These are phyloP conservation scores for Hydrotaea cyrtoneurina DNA, from an alignment of 2,888 invertebrate genomes.

Conservation along the genomic window DNA sequence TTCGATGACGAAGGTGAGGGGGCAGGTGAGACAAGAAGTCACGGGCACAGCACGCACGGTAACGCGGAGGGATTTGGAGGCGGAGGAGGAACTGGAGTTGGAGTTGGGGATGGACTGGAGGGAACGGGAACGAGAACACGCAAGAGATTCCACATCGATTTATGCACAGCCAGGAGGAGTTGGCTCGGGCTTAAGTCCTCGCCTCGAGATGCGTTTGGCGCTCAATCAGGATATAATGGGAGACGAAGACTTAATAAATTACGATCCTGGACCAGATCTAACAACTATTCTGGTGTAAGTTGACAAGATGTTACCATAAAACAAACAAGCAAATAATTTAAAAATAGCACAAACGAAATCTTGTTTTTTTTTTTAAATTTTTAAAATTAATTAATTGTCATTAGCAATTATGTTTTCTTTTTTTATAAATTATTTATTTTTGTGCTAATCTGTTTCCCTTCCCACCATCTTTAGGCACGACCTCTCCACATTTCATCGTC, in stretches of 20 bases:
- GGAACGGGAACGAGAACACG: slow-evolving; percentile 49
- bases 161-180: slow-evolving; percentile 72
- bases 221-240: slow-evolving; percentile 83
- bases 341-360: too few relatives aligned
- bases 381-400: background rate
- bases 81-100: slow-evolving; percentile 7
- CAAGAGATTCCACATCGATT: slow-evolving; percentile 71
- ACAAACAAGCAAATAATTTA: too few relatives aligned
- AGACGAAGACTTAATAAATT: slow-evolving; percentile 82
- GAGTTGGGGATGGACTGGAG: background rate
- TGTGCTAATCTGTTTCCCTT: too few relatives aligned
- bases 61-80: slow-evolving; percentile 30
- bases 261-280: slow-evolving; percentile 81
- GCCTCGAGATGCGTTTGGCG: slow-evolving; percentile 85
- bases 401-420: too few relatives aligned
- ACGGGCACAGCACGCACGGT: slow-evolving; percentile 54
- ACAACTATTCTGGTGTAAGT: slow-evolving; percentile 81
- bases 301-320: too few relatives aligned
- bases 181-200: slow-evolving; percentile 83
- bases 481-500: slow-evolving; percentile 82
- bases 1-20: slow-evolving; percentile 76
- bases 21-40: slow-evolving; percentile 64
- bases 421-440: too few relatives aligned
- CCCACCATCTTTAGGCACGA: slow-evolving; percentile 76
- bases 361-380: too few relatives aligned